Evolutionary conservation across 1,140 invertebrate genomes (phyloP), one percentile per base, ranked within the genome.

Genomic region (Eupeodes corollae): DNA sequence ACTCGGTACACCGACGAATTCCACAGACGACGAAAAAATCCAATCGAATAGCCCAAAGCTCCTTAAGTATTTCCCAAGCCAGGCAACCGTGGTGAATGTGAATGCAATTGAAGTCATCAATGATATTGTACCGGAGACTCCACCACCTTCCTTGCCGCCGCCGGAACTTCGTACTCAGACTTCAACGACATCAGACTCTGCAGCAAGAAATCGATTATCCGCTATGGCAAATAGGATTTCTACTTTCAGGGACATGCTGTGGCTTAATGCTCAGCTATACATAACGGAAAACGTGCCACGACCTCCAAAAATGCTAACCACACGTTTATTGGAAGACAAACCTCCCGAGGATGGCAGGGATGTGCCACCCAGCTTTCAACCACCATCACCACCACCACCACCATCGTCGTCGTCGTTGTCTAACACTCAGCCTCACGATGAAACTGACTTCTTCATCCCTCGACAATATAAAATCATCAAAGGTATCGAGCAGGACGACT

Each of bases 401-500:
- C 51, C 33, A 52, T 54, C 12, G 44, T 15, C 8, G 35, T 30
- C 52, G 9, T 57, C 59, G 0, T 43, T 58, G 2, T 58, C 63
- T 18, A n/a, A n/a, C 44, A 47, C 49, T 50, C 49, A 50, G 11
- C 52, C 61, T n/a, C 53, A 59, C 21, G 66, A 67, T 50, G 60
- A 64, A 21, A 65, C 66, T 12, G 69, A 71, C 41, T 59, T 70
- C 39, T 61, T 67, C 14, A 55, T 70, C 8, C 63, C 67, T 13
- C 53, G 62, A 1, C 55, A 58, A 42, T 59, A 60, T 2, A 56
- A 55, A 44, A 63, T 66, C 13, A 59, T 70, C 42, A 68, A 80
- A 40, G 79, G 79, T 6, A 70, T 82, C 1, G 75, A 81, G 51
- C 78, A 84, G 53, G 82, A 84, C 54, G 82, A 86, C 56, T 71